Evolutionary conservation across 2,888 invertebrate genomes (phyloP).

Genomic region (Polydesmus complanatus): DNA sequence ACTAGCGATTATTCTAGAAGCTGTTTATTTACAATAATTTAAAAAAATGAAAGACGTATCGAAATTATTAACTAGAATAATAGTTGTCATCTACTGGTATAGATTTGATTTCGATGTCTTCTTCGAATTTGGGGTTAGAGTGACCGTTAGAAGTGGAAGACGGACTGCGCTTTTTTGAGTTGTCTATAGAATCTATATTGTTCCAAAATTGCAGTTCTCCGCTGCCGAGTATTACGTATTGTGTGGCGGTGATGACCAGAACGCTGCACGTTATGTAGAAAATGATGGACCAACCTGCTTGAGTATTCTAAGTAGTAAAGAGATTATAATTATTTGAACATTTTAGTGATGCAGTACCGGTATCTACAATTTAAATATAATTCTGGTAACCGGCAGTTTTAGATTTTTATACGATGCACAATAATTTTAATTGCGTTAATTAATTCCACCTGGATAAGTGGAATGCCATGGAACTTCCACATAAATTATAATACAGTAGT

Average conservation of each 20-base stretch:
- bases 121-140: not conserved
- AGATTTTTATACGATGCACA: no score
- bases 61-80: not conserved
- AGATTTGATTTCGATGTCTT: not conserved
- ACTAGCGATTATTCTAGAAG: no score
- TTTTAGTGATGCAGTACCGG: no score
- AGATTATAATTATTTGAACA: no score
- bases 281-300: not conserved
- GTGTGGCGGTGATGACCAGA: not conserved
- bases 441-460: no score
- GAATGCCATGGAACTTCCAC: no score
- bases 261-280: not conserved
- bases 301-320: not conserved
- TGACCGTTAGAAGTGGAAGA: not conserved
- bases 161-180: not conserved
- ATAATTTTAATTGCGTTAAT: no score
- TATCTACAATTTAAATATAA: no score
- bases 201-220: not conserved
- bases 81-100: not conserved
- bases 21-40: no score
- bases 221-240: not conserved
- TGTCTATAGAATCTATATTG: not conserved
- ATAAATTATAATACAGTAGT: no score
- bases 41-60: no score
- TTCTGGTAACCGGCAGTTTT: no score